Conservation (phyloP, 2,797 vertebrate genomes). For the Bryconaethiops microstoma region DNA sequence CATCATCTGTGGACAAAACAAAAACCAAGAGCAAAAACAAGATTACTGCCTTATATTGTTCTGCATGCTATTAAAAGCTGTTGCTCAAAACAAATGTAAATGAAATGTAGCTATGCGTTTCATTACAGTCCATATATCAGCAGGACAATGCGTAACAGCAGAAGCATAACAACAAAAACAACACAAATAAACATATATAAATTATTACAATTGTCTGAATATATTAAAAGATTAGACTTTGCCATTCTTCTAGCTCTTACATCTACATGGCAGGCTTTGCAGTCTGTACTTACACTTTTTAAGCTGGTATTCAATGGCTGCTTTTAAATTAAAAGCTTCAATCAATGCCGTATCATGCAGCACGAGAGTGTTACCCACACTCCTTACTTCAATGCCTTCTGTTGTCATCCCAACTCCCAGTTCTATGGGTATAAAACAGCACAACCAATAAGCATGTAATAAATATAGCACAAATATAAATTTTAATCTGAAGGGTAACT, state of each 20-base stretch:
- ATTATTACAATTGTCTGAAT: neutral
- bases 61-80: neutral
- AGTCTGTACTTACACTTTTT: constrained; percentile 77
- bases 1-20: constrained; percentile 71
- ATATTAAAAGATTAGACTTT: too few relatives aligned
- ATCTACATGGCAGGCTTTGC: neutral
- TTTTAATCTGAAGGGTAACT: too few relatives aligned
- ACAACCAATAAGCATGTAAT: neutral
- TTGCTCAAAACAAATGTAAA: neutral
- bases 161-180: neutral
- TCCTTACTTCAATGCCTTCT: constrained; percentile 91
- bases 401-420: constrained; percentile 92
- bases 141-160: neutral
- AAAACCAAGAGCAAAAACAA: neutral
- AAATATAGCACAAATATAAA: neutral
- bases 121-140: neutral
- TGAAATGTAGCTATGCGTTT: neutral
- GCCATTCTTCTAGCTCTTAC: neutral
- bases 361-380: constrained; percentile 92
- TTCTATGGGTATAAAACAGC: constrained; percentile 69
- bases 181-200: neutral
- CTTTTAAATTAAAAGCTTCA: constrained; percentile 96
- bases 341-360: constrained; percentile 91
- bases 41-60: neutral
- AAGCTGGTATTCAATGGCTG: constrained; percentile 92